Evolutionary conservation across 92 coral and sea anemone species (phyloP).

Genomic region (Micromussa lordhowensis): DNA sequence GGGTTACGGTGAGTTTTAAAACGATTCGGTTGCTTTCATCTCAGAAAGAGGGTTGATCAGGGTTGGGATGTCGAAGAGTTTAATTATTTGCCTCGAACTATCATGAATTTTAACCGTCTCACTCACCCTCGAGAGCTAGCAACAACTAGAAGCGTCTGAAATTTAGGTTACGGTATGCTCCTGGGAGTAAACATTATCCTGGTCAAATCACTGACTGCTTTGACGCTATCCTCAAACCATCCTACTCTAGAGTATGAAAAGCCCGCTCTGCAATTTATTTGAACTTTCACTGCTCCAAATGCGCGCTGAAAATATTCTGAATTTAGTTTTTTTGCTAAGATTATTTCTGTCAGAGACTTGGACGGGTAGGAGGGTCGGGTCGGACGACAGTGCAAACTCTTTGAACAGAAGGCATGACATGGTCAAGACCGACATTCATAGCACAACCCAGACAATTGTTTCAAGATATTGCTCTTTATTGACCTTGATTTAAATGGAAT

Average conservation of each 20-base stretch:
- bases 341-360: not conserved
- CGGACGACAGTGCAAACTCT: too few relatives aligned
- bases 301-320: not conserved
- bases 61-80: not conserved
- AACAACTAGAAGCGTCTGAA: not conserved
- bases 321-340: not conserved
- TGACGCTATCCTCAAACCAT: not conserved
- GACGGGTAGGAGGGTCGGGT: not conserved
- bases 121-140: not conserved
- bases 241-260: not conserved
- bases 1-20: conserved; percentile 28
- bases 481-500: not conserved
- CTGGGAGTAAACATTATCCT: not conserved
- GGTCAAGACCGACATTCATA: not conserved
- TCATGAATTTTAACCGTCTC: too few relatives aligned
- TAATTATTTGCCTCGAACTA: not conserved
- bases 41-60: not conserved
- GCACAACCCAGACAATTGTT: not conserved
- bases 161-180: not conserved
- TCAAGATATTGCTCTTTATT: not conserved
- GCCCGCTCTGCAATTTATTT: not conserved
- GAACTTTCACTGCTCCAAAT: not conserved
- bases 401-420: not conserved
- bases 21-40: not conserved
- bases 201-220: not conserved